Evolutionary conservation across 2,888 invertebrate genomes (phyloP).

Genomic region (Laspeyria flexula): DNA sequence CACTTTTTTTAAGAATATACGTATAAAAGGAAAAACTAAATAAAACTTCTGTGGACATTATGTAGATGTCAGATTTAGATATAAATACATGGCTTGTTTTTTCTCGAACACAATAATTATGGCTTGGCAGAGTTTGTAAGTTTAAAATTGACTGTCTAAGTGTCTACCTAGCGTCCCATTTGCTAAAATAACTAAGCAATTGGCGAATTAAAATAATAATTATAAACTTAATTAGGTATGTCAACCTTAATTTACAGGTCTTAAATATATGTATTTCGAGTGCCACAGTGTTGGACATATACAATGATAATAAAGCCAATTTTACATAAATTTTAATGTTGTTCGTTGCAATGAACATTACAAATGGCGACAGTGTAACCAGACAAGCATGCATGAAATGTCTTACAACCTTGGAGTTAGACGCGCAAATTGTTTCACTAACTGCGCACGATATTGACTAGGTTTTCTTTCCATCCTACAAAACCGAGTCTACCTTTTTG

Average conservation of each 20-base stretch:
- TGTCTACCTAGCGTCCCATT: no score
- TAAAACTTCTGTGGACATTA: constrained; percentile 12
- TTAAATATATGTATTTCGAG: no score
- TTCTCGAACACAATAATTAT: not conserved
- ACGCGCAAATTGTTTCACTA: constrained; percentile 6
- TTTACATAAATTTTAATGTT: no score
- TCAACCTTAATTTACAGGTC: no score
- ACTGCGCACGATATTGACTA: constrained; percentile 5
- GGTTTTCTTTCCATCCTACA: not conserved
- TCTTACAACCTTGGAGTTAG: constrained; percentile 10
- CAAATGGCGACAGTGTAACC: constrained; percentile 10
- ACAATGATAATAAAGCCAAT: no score
- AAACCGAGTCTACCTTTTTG: not conserved
- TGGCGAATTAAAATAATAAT: no score
- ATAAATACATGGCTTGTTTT: constrained; percentile 5
- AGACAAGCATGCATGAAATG: constrained; percentile 6
- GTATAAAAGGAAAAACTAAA: constrained; percentile 19
- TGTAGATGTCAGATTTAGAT: constrained; percentile 20
- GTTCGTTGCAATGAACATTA: constrained; percentile 1
- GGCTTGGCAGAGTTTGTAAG: not conserved
- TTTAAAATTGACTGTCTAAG: no score
- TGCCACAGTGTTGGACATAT: no score
- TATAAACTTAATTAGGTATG: no score
- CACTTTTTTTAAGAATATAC: constrained; percentile 22
- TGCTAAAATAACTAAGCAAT: no score